Evolutionary conservation across 2,888 invertebrate species (phyloP), one percentile per base, ranked within the genome.

Genomic region (Nomada ferruginata): DNA sequence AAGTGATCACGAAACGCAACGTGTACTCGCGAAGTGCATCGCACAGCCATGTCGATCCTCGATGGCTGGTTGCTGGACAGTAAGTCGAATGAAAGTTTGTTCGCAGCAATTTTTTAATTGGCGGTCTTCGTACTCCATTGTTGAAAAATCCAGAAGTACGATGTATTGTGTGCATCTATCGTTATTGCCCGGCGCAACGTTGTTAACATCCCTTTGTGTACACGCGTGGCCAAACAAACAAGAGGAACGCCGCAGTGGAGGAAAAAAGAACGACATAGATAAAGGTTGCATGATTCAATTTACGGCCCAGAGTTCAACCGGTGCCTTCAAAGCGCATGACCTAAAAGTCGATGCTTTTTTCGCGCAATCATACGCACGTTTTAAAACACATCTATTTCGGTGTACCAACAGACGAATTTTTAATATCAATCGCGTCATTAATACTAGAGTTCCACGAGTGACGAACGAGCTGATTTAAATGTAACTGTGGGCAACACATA

Each of bases 31-130:
- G 59, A 42, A 70, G 66, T 66, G 68, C 59, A 66, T 73, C 20
- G 36, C 52, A 71, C n/a, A 42, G 53, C 3, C 1, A 36, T 9
- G 20, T 36, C 20, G 52, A 52, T 36, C 36, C 60, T 52, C 26
- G 57, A 42, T 63, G 26, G 20, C 20, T 50, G 52, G 2, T 13
- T 47, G 23, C 26, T 59, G 44, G 29, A 65, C 53, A 18, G 73
- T 63, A 57, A 50, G 50, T 44, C 70, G 23, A 75, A 78, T 71
- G 63, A 81, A 78, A 66, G 36, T 36, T 36, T 74, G 79, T 74
- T 75, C 42, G 10, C 64, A 36, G 61, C 55, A 77, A 76, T 73
- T 75, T 50, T 79, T 79, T 74, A 77, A 82, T 68, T 59, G 66
- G 52, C 36, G 63, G 36, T 57, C 61, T 23, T 23, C 47, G 68